These are phyloP conservation scores for Mylabris phalerata DNA, from an alignment of 1,140 invertebrate genomes.

Conservation along the genomic window DNA sequence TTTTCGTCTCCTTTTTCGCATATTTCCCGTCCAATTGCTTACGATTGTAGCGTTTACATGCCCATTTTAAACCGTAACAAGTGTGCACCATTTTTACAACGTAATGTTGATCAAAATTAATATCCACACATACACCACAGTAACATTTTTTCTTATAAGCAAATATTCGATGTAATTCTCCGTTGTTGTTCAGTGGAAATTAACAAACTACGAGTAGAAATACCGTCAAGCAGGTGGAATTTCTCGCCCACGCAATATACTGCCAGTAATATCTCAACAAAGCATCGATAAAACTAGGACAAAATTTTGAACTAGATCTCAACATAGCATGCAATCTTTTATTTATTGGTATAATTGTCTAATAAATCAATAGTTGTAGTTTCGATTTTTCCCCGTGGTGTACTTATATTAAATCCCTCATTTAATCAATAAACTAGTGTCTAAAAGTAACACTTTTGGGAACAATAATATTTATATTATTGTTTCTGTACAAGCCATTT, in stretches of 20 bases:
- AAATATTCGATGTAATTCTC: constrained; percentile 2
- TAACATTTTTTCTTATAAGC: neutral
- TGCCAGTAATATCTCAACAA: constrained; percentile 2
- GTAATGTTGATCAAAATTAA: neutral
- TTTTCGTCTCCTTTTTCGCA: constrained; percentile 1
- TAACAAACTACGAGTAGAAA: constrained; percentile 3
- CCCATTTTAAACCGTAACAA: constrained; percentile 17
- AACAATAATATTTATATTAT: too few species aligned
- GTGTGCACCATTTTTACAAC: constrained; percentile 16
- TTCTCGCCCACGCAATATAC: constrained; percentile 11
- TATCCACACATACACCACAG: neutral
- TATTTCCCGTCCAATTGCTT: neutral
- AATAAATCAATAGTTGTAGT: too few species aligned
- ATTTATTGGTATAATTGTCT: too few species aligned
- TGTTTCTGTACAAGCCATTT: too few species aligned
- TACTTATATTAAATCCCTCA: too few species aligned
- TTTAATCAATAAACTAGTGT: too few species aligned
- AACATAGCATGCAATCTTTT: constrained; percentile 1
- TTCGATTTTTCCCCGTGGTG: too few species aligned
- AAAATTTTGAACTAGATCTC: constrained; percentile 4
- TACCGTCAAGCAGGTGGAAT: constrained; percentile 2
- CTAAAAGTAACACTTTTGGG: too few species aligned
- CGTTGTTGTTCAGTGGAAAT: neutral
- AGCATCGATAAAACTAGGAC: constrained; percentile 13
- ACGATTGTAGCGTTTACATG: constrained; percentile 9